Percentiles rank a stretch among this genome's conserved stretches.
Conservation (phyloP, 2,113 vertebrate genomes). For the Corydoras sp. region DNA sequence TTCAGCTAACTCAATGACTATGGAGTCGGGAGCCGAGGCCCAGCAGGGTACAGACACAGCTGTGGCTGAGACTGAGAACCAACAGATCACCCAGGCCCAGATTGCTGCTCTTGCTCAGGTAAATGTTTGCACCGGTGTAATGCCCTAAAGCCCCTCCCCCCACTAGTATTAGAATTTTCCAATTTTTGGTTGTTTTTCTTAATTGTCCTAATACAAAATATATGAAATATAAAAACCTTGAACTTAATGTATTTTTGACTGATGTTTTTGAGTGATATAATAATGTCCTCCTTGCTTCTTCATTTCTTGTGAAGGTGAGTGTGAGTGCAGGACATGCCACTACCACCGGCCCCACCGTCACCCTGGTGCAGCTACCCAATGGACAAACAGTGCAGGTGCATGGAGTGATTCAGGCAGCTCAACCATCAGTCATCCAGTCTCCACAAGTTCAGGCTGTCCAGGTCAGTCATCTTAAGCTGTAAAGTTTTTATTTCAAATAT, state of each 20-base stretch:
- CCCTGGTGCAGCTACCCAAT: constrained; percentile 93
- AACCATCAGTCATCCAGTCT: constrained; percentile 97
- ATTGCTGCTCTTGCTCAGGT: constrained; percentile 94
- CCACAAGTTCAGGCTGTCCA: constrained; percentile 96
- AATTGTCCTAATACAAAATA: too few species aligned
- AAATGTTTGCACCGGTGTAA: background rate
- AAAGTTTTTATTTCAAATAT: too few species aligned
- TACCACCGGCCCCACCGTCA: constrained; percentile 83
- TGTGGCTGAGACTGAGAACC: constrained; percentile 87
- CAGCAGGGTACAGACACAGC: constrained; percentile 92
- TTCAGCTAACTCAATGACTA: constrained; percentile 93
- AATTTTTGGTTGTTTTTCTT: too few species aligned
- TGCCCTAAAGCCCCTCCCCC: too few species aligned
- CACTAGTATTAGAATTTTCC: too few species aligned
- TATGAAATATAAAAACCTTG: too few species aligned
- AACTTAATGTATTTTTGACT: too few species aligned
- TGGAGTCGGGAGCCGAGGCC: constrained; percentile 94
- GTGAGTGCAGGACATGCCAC: constrained; percentile 84
- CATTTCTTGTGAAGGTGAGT: constrained; percentile 68
- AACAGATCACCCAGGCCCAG: constrained; percentile 64
- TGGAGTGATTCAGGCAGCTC: constrained; percentile 95
- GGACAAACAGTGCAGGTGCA: constrained; percentile 98
- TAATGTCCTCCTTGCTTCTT: too few species aligned
- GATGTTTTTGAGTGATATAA: too few species aligned
- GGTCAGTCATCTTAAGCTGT: constrained; percentile 60